phyloP scores from a whole-genome alignment of 2,113 vertebrate species.

The Micronycteris hirsuta region DNA sequence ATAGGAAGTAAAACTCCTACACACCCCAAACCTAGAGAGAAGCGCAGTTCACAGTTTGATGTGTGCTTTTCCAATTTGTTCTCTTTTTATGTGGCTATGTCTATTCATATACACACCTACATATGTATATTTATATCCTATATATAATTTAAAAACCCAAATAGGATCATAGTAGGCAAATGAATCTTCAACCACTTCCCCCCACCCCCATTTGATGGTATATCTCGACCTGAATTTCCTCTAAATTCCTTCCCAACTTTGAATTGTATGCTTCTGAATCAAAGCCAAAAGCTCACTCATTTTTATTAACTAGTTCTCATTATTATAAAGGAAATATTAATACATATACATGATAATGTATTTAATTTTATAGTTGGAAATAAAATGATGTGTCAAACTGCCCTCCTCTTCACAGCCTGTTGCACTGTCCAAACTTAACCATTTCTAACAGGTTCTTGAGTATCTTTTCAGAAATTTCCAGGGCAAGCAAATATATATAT shows the following conservation, averaged over 20 bases:
- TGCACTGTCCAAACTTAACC: background rate
- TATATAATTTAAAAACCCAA: conserved; percentile 32
- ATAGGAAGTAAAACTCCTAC: conserved; percentile 24
- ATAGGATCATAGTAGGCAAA: conserved; percentile 32
- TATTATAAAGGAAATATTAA: background rate
- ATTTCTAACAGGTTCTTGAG: background rate
- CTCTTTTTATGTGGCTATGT: conserved; percentile 37
- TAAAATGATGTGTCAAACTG: background rate
- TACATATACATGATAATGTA: background rate
- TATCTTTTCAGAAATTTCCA: background rate
- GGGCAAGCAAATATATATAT: background rate
- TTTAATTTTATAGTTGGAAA: background rate
- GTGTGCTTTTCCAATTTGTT: background rate
- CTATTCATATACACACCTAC: conserved; percentile 13
- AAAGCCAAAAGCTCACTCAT: conserved; percentile 15
- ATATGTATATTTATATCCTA: conserved; percentile 27
- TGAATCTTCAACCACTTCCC: background rate
- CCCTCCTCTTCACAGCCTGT: background rate
- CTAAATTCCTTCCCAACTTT: conserved; percentile 9
- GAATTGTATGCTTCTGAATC: background rate
- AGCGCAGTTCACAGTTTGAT: background rate
- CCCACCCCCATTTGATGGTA: background rate
- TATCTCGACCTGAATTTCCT: conserved; percentile 30
- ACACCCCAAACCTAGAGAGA: background rate
- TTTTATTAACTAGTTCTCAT: conserved; percentile 22